Evolutionary conservation across 1,140 invertebrate genomes (phyloP).

Genomic region (Andricus grossulariae): DNA sequence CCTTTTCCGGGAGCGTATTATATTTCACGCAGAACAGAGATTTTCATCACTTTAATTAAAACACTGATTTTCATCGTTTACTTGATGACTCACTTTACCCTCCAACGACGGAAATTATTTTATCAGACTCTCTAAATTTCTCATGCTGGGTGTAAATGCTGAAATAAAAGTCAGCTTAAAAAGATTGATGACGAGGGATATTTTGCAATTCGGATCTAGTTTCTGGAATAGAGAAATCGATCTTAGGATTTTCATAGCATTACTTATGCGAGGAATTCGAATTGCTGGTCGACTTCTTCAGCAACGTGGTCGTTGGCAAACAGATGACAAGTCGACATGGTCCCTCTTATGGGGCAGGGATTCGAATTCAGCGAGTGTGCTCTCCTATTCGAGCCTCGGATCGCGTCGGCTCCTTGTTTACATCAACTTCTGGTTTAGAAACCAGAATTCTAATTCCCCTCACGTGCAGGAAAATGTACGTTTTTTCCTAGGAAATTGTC

Average conservation of each 20-base stretch:
- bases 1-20: conserved; percentile 26
- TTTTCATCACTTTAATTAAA: conserved; percentile 29
- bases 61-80: conserved; percentile 27
- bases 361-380: conserved; percentile 16
- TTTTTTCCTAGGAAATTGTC: conserved; percentile 54
- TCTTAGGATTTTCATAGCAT: not conserved
- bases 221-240: not conserved
- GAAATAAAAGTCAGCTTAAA: conserved; percentile 4
- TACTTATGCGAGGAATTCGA: not conserved
- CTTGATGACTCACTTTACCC: conserved; percentile 29
- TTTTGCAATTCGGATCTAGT: not conserved
- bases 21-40: conserved; percentile 20
- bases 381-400: conserved; percentile 2
- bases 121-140: conserved; percentile 17
- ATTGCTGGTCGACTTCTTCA: not conserved
- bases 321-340: not conserved
- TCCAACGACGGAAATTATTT: not conserved
- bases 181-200: not conserved
- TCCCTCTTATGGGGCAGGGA: not conserved
- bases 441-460: conserved; percentile 56
- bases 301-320: not conserved
- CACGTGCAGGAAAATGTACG: conserved; percentile 62
- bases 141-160: conserved; percentile 13
- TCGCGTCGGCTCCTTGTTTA: conserved; percentile 43
- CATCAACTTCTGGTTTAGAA: conserved; percentile 59